Evolutionary conservation across 2,797 vertebrate species (phyloP).

Genomic region (Sylvilagus floridanus): DNA sequence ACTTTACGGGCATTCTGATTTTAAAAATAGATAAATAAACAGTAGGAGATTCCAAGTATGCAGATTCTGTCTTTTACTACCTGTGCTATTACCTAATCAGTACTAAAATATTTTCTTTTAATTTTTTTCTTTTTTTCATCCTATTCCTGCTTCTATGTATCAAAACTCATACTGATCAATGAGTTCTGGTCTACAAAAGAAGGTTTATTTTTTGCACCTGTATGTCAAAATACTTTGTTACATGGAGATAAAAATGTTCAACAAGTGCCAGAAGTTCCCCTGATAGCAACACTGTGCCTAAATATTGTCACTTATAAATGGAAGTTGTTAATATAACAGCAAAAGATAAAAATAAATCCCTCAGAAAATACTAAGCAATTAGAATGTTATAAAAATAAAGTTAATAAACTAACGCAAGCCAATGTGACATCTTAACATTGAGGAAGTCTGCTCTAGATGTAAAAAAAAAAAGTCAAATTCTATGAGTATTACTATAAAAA

Average conservation of each 20-base stretch:
- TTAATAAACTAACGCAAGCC: conserved; percentile 66
- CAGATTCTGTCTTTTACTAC: conserved; percentile 53
- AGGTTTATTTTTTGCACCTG: no score
- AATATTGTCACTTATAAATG: conserved; percentile 39
- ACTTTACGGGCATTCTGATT: neutral
- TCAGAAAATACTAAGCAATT: conserved; percentile 21
- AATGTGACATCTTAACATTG: conserved; percentile 60
- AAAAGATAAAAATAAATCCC: conserved; percentile 51
- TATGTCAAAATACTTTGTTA: no score
- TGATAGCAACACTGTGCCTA: neutral
- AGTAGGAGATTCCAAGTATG: conserved; percentile 1
- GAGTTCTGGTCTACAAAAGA: no score
- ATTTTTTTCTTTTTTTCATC: no score
- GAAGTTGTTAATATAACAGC: conserved; percentile 49
- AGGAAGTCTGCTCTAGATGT: conserved; percentile 56
- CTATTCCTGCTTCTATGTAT: no score
- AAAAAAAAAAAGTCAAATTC: conserved; percentile 44
- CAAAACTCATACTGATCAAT: no score
- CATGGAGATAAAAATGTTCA: neutral
- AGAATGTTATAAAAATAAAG: conserved; percentile 58
- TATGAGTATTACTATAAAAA: conserved; percentile 12
- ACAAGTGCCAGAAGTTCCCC: conserved; percentile 20
- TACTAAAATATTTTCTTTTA: conserved; percentile 29
- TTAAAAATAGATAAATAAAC: neutral
- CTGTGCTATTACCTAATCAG: neutral